Percentiles rank a stretch among this genome's conserved stretches.
These are phyloP conservation scores for Ephialtes manifestator DNA, from an alignment of 2,888 invertebrate genomes.

Conservation along the genomic window DNA sequence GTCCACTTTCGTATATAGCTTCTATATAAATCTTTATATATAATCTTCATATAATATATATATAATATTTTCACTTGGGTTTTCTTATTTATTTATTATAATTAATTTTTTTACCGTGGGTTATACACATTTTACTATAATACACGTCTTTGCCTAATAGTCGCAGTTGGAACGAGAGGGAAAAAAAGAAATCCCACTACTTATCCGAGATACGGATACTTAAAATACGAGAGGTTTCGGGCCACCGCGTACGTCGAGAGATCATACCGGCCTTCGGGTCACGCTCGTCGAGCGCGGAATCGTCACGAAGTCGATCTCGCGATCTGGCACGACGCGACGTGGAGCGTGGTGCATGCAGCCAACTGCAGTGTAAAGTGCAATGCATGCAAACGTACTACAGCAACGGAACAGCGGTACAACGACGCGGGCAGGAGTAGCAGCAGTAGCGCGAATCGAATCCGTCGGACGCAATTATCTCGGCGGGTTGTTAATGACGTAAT, in stretches of 20 bases:
- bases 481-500: constrained; percentile 70
- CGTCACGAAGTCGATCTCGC: constrained; percentile 59
- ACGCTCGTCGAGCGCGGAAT: constrained; percentile 46
- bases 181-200: not conserved
- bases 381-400: constrained; percentile 9
- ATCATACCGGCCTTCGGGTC: constrained; percentile 47
- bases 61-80: too few species aligned
- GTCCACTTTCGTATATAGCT: too few species aligned
- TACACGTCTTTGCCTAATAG: not conserved
- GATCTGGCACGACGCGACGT: constrained; percentile 53
- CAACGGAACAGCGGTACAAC: constrained; percentile 7
- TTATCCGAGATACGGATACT: constrained; percentile 8
- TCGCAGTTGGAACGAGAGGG: not conserved
- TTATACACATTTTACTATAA: not conserved
- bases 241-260: constrained; percentile 33
- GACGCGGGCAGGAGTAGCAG: constrained; percentile 4
- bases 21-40: too few species aligned
- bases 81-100: too few species aligned
- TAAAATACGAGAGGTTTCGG: constrained; percentile 26
- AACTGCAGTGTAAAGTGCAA: constrained; percentile 25
- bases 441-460: constrained; percentile 54
- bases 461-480: constrained; percentile 61
- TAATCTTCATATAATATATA: too few species aligned
- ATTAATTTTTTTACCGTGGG: not conserved
- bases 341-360: constrained; percentile 26